A percentile compares a stretch with the other conserved stretches of the same genome.
phyloP scores from a whole-genome alignment of 2,113 vertebrate species.

The Megatriorchis doriae region DNA sequence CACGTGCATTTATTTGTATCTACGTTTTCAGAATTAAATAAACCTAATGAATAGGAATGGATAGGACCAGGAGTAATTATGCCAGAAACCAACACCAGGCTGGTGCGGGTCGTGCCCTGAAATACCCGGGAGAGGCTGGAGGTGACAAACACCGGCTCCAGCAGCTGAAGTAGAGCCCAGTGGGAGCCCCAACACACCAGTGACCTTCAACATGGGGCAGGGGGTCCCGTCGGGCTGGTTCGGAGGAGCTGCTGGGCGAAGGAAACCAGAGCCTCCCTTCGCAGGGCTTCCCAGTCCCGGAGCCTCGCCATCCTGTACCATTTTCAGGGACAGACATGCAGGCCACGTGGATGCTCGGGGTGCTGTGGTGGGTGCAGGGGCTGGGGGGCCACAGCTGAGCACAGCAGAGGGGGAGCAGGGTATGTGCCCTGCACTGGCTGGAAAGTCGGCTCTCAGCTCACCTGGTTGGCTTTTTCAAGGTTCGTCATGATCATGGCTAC shows the following conservation, averaged over 20 bases:
- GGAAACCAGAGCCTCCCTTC: not conserved
- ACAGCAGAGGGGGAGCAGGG: not conserved
- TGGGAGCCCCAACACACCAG: not conserved
- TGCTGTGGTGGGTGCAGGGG: not conserved
- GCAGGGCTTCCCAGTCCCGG: not conserved
- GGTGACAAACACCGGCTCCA: not conserved
- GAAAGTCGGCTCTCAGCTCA: constrained; percentile 52
- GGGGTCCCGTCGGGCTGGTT: fast-evolving
- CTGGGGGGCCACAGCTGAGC: fast-evolving
- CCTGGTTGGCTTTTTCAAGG: constrained; percentile 95
- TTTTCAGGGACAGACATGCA: not conserved
- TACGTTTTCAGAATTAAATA: not conserved
- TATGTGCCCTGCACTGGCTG: fast-evolving
- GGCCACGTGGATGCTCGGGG: fast-evolving
- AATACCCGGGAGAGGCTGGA: not conserved
- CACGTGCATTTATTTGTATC: not conserved
- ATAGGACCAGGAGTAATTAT: not conserved
- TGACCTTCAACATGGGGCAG: not conserved
- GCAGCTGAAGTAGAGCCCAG: not conserved
- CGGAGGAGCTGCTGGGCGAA: fast-evolving
- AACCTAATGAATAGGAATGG: not conserved
- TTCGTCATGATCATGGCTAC: constrained; percentile 89
- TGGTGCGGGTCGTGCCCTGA: not conserved
- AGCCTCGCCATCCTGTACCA: not conserved
- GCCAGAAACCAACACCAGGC: not conserved